These are phyloP conservation scores for Pyrgus malvae DNA, from an alignment of 2,888 invertebrate species.

Conservation along the genomic window DNA sequence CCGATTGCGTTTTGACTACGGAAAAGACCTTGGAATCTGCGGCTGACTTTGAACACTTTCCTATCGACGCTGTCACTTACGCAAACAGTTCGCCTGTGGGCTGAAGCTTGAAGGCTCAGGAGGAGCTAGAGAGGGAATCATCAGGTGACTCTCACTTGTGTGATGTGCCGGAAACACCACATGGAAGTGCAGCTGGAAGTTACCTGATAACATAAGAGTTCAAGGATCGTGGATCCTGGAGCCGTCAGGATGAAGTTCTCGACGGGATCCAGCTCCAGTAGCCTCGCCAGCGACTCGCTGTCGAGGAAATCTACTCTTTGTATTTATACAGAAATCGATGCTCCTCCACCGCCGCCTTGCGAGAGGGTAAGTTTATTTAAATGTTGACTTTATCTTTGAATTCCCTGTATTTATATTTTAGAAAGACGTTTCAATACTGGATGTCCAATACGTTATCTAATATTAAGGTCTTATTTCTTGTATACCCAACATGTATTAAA, in stretches of 20 bases:
- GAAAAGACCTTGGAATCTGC: slow-evolving; percentile 45
- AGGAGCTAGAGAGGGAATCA: slow-evolving; percentile 10
- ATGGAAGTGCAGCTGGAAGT: slow-evolving; percentile 68
- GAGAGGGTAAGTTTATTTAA: slow-evolving; percentile 76
- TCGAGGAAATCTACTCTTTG: slow-evolving; percentile 85
- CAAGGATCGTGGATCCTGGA: slow-evolving; percentile 47
- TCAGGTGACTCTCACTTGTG: slow-evolving; percentile 55
- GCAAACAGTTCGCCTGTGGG: slow-evolving; percentile 40
- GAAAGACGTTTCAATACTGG: too few species aligned
- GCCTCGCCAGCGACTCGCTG: slow-evolving; percentile 84
- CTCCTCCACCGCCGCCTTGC: slow-evolving; percentile 62
- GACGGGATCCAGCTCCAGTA: slow-evolving; percentile 84
- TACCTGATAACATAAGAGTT: slow-evolving; percentile 52
- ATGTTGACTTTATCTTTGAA: not conserved
- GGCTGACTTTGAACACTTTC: slow-evolving; percentile 45
- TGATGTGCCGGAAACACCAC: slow-evolving; percentile 73
- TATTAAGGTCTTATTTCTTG: too few species aligned
- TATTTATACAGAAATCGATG: slow-evolving; percentile 83
- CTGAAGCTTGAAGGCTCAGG: slow-evolving; percentile 12
- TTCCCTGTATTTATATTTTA: not conserved
- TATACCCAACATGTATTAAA: too few species aligned
- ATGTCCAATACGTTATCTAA: too few species aligned
- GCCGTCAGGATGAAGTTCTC: slow-evolving; percentile 81
- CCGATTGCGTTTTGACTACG: slow-evolving; percentile 43
- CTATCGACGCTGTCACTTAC: slow-evolving; percentile 46